Percentiles rank a stretch among this genome's conserved stretches.
phyloP scores from a whole-genome alignment of 2,797 vertebrate genomes.

The Clamator glandarius region DNA sequence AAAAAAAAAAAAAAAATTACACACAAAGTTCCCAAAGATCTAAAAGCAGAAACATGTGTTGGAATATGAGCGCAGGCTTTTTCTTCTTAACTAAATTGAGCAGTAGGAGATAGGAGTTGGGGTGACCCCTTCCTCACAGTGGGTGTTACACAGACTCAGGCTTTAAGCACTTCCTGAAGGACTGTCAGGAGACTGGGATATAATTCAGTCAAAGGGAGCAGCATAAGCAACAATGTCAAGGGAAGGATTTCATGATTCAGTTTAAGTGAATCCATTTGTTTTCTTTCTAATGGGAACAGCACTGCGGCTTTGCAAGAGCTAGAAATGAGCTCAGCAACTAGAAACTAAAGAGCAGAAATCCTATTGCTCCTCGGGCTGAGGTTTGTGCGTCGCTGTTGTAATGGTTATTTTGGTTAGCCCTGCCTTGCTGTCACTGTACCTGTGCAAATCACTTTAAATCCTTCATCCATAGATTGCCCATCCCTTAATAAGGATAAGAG shows the following conservation, averaged over 20 bases:
- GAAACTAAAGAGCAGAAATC: constrained; percentile 33
- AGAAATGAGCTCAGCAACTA: constrained; percentile 57
- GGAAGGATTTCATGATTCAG: constrained; percentile 45
- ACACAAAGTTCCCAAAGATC: background rate
- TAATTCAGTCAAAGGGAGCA: constrained; percentile 42
- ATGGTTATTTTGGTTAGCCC: background rate
- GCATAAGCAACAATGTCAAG: constrained; percentile 17
- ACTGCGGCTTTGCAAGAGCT: constrained; percentile 50
- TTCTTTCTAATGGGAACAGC: constrained; percentile 14
- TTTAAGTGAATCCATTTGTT: constrained; percentile 69
- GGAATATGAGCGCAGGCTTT: constrained; percentile 4
- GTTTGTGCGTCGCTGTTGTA: background rate
- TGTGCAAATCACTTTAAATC: background rate
- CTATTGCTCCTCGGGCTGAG: background rate
- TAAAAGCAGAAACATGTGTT: constrained; percentile 72
- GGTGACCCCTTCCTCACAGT: constrained; percentile 43
- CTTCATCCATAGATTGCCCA: background rate
- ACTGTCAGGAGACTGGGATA: constrained; percentile 40
- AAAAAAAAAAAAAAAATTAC: background rate
- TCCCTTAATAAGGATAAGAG: background rate
- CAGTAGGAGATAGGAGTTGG: constrained; percentile 31
- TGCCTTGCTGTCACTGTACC: background rate
- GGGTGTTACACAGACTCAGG: background rate
- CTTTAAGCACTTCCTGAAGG: constrained; percentile 34
- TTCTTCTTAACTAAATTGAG: constrained; percentile 35